phyloP scores from a whole-genome alignment of 2,888 invertebrate genomes.

The Nephrotoma flavescens region DNA sequence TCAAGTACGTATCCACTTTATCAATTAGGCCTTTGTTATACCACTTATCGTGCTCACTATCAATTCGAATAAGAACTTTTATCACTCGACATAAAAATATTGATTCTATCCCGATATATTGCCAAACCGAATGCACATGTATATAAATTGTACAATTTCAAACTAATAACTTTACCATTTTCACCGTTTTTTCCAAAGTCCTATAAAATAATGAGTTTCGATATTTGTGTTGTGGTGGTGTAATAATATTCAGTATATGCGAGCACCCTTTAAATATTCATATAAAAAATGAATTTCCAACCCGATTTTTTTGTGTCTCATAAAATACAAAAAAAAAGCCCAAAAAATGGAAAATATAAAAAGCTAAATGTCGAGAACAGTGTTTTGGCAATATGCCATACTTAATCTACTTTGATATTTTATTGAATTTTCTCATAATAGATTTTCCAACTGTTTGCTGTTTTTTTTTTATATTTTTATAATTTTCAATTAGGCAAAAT shows the following conservation, averaged over 20 bases:
- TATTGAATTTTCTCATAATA: not conserved
- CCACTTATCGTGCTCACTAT: not conserved
- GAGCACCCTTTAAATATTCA: not conserved
- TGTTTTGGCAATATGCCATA: constrained; percentile 1
- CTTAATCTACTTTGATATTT: not conserved
- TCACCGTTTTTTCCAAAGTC: not conserved
- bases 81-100: not conserved
- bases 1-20: not conserved
- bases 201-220: not conserved
- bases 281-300: not conserved
- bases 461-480: not conserved
- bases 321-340: not conserved
- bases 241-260: not conserved
- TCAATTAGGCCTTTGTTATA: not conserved
- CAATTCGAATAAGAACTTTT: not conserved
- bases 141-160: not conserved
- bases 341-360: not conserved
- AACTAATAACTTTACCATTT: not conserved
- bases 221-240: not conserved
- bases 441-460: not conserved
- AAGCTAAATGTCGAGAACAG: not conserved
- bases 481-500: not conserved
- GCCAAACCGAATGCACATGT: not conserved
- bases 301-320: not conserved
- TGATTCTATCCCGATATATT: not conserved